phyloP scores from a whole-genome alignment of 2,888 invertebrate species.

The Pediacus dermestoides region DNA sequence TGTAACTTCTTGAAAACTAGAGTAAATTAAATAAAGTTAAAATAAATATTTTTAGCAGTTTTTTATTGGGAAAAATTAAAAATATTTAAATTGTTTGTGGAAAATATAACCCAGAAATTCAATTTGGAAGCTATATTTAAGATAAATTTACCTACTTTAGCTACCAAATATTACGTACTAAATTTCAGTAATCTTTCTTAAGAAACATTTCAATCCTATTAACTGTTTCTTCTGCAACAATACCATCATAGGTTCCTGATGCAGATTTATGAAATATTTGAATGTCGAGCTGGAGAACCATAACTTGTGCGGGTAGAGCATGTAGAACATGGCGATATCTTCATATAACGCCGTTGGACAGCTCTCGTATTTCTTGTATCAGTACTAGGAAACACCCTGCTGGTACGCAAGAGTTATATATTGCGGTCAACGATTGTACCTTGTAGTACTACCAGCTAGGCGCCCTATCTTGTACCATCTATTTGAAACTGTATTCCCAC shows the following conservation, averaged over 20 bases:
- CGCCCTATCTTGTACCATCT: conserved; percentile 41
- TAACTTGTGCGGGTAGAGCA: conserved; percentile 43
- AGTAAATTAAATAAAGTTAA: too few species aligned
- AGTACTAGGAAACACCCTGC: conserved; percentile 50
- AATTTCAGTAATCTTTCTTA: too few species aligned
- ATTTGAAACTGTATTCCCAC: conserved; percentile 5
- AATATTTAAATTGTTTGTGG: too few species aligned
- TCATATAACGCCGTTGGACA: conserved; percentile 48
- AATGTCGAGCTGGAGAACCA: conserved; percentile 33
- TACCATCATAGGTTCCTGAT: neutral
- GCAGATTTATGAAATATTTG: conserved; percentile 24
- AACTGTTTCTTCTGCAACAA: too few species aligned
- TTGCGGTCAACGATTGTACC: conserved; percentile 44
- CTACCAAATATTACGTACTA: too few species aligned
- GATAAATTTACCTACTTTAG: too few species aligned
- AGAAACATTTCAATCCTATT: too few species aligned
- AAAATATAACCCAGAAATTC: too few species aligned
- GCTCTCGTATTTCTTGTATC: conserved; percentile 51
- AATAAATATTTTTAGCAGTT: too few species aligned
- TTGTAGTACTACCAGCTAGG: conserved; percentile 45
- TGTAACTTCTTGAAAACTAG: too few species aligned
- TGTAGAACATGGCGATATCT: conserved; percentile 49
- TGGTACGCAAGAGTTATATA: conserved; percentile 47
- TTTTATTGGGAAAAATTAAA: too few species aligned
- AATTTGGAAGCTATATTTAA: too few species aligned